Evolutionary conservation across 1,140 invertebrate genomes (phyloP), one percentile per base, ranked within the genome.

Genomic region (Listronotus oregonensis): DNA sequence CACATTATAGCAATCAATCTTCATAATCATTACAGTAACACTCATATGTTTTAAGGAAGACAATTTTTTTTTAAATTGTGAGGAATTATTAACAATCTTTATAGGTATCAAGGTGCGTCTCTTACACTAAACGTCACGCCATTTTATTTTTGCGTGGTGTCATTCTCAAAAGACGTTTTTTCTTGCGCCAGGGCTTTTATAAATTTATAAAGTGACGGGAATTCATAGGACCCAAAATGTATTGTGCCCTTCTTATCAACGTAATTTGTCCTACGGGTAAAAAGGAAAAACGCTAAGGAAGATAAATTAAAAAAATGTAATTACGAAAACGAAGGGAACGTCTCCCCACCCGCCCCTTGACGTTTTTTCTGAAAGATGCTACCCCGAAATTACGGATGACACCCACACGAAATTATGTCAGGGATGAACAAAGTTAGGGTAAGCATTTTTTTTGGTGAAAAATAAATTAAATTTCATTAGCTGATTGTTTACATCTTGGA

Each of bases 291-390:
- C 27, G 55, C 55, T 57, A 57, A 57, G 55, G 55, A 57, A 57
- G 55, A 57, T 57, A 57, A 57, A 57, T 57, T 57, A 57, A 57
- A 57, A 57, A 57, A 57, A 57, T 57, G 55, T 57, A 57, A 57
- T 57, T 57, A 57, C 31, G 55, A 57, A 46, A 57, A 40, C 55
- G 55, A 40, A 40, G 40, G 42, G 43, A 11, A 14, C 39, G 27
- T 44, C n/a, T n/a, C 55, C 55, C 42, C 42, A 39, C 42, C 40
- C 55, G 44, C 42, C 27, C 42, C 40, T 27, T 57, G 39, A 57
- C 55, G 55, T 57, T 57, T 44, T 57, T 40, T 8, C 32, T 44
- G 51, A 40, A 27, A 39, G 55, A 43, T 32, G 10, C 55, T 57
- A 44, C 40, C 55, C 40, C 27, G 42, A 34, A 57, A 44, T 44